Evolutionary conservation across 2,797 vertebrate species (phyloP).

Genomic region (Arnoldichthys spilopterus): DNA sequence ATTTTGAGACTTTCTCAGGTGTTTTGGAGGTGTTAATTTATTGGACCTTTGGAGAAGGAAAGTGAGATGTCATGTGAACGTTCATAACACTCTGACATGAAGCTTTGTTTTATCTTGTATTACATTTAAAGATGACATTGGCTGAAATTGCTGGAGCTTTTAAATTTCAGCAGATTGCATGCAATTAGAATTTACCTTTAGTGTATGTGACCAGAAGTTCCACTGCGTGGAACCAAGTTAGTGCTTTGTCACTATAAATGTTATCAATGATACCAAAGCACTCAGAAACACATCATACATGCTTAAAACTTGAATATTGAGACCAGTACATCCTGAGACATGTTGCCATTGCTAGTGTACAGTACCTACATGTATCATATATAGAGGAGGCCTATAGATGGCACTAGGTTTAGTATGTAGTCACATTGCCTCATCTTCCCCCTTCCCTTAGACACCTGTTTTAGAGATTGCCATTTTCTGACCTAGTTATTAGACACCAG

Average conservation of each 20-base stretch:
- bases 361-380: background rate
- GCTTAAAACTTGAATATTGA: background rate
- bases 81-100: background rate
- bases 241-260: background rate
- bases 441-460: background rate
- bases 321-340: no score
- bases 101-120: background rate
- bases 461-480: conserved; percentile 30
- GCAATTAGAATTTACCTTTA: background rate
- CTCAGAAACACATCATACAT: background rate
- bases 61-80: background rate
- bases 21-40: conserved; percentile 8
- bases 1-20: background rate
- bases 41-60: background rate
- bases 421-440: background rate
- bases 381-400: background rate
- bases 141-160: background rate
- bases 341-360: background rate
- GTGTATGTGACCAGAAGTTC: background rate
- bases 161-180: no score
- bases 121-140: no score
- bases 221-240: background rate
- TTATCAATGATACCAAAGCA: background rate
- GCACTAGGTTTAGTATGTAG: background rate
- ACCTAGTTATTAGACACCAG: conserved; percentile 14